Percentiles rank a stretch among this genome's conserved stretches.
Conservation (phyloP, 2,888 invertebrate genomes). For the Protodeltote pygarga region DNA sequence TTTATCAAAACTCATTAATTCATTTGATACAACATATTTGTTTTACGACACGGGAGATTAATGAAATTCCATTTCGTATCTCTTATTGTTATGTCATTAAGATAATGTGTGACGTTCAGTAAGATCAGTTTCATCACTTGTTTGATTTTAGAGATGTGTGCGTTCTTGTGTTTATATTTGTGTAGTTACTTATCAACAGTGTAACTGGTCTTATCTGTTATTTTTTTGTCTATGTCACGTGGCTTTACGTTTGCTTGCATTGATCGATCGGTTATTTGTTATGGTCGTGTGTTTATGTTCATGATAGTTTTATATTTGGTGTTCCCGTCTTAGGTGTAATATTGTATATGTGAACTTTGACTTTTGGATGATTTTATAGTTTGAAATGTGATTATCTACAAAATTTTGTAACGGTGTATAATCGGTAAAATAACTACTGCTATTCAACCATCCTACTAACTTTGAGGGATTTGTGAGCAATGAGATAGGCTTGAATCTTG, state of each 20-base stretch:
- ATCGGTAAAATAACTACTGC: too few relatives aligned
- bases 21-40: constrained; percentile 57
- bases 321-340: too few relatives aligned
- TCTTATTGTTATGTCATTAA: constrained; percentile 44
- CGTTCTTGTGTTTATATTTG: constrained; percentile 14
- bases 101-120: constrained; percentile 28
- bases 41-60: constrained; percentile 49
- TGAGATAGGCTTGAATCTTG: constrained; percentile 52
- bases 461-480: constrained; percentile 34
- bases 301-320: constrained; percentile 1
- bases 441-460: constrained; percentile 18
- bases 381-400: too few relatives aligned
- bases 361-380: too few relatives aligned
- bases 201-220: constrained; percentile 22
- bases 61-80: constrained; percentile 49
- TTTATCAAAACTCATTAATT: constrained; percentile 71
- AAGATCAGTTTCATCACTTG: constrained; percentile 13
- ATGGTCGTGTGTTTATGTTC: not conserved
- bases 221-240: constrained; percentile 18
- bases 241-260: constrained; percentile 15
- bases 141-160: constrained; percentile 10
- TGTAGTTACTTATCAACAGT: constrained; percentile 20
- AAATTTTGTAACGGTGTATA: too few relatives aligned
- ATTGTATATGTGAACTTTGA: too few relatives aligned
- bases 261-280: constrained; percentile 33